These are phyloP conservation scores for Torymus aiolomorphi DNA, from an alignment of 2,888 invertebrate genomes.

Conservation along the genomic window DNA sequence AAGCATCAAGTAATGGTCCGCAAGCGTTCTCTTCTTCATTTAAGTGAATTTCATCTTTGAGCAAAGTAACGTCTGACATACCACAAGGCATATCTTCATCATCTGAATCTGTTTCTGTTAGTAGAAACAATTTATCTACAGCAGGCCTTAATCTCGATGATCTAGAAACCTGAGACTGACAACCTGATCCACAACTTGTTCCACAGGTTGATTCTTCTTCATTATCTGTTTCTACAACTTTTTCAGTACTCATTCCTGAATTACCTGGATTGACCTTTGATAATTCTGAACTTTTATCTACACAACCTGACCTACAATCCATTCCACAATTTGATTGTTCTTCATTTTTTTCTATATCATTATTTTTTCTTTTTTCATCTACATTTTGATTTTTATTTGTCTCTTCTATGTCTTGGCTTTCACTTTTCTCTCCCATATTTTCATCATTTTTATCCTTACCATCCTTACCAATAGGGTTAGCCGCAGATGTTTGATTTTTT, in stretches of 20 bases:
- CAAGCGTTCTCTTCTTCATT: conserved; percentile 24
- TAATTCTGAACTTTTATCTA: no score
- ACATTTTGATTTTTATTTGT: neutral
- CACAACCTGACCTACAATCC: no score
- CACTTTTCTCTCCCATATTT: neutral
- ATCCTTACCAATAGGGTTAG: neutral
- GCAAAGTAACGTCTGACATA: no score
- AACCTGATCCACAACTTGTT: conserved; percentile 30
- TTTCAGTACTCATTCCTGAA: no score
- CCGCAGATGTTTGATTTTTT: no score
- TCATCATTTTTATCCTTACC: conserved; percentile 7
- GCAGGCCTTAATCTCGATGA: neutral
- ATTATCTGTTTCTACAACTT: neutral
- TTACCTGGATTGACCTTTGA: no score
- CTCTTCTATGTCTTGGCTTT: neutral
- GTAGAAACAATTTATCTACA: conserved; percentile 4
- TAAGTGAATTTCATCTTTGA: neutral
- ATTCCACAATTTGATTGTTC: no score
- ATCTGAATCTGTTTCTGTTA: neutral
- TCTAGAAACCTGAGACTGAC: conserved; percentile 11
- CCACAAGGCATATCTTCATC: conserved; percentile 17
- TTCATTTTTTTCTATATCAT: no score
- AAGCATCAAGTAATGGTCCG: neutral
- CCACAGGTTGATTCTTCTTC: conserved; percentile 36
- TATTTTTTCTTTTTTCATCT: neutral